phyloP scores from a whole-genome alignment of 1,140 invertebrate genomes.

The Drosophila varians region DNA sequence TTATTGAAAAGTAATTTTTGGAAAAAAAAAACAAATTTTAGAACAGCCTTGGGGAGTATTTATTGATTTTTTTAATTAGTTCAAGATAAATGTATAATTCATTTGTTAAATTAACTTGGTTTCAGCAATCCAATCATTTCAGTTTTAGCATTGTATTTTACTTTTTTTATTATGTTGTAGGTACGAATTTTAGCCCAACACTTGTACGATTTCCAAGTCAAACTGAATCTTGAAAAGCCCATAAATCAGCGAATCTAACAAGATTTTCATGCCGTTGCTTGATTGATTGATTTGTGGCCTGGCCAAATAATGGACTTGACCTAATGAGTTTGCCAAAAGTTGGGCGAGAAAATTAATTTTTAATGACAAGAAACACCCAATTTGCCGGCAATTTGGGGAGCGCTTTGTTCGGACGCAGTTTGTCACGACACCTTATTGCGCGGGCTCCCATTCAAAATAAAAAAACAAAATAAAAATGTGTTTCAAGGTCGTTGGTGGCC shows the following conservation, averaged over 20 bases:
- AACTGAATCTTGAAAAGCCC: conserved; percentile 3
- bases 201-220: background rate
- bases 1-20: too few relatives aligned
- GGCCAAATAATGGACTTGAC: conserved; percentile 29
- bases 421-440: conserved; percentile 58
- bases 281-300: conserved; percentile 53
- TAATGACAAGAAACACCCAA: conserved; percentile 40
- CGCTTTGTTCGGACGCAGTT: conserved; percentile 48
- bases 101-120: background rate
- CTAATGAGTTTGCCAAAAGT: conserved; percentile 66
- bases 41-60: background rate
- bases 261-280: conserved; percentile 51
- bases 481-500: conserved; percentile 61
- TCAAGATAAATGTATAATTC: background rate
- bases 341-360: conserved; percentile 30
- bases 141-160: background rate
- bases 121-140: background rate
- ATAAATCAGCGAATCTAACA: conserved; percentile 47
- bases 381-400: conserved; percentile 44
- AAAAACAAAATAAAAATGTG: conserved; percentile 53
- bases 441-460: conserved; percentile 1
- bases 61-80: too few relatives aligned
- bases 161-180: background rate
- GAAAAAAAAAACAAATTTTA: background rate
- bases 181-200: background rate